Base-by-base conservation (phyloP, 1,140 invertebrate genomes). In the Drosophila triauraria region DNA sequence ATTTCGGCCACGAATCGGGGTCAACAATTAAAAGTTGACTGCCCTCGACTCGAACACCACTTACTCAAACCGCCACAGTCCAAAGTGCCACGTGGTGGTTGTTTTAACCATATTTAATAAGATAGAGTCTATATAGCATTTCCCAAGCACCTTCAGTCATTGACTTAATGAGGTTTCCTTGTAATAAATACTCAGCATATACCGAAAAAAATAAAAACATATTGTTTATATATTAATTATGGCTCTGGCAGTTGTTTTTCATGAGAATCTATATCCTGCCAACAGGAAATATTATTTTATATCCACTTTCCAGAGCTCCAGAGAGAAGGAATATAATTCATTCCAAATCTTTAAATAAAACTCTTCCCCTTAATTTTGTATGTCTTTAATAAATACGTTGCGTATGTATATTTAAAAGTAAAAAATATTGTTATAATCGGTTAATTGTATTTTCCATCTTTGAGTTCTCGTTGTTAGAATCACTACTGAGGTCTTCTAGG, bases 341-440 rank as follows among this genome's bases (percentile, higher is more conserved):
- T 38, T 40, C 38, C 9, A 53, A 38, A 54, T 8, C 13, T 6
- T 13, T 4, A n/a, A 62, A 54, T 62, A 15, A 60, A 32, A 60
- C 1, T 0, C 1, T 2, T 32, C 25, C 0, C 17, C 13, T 7
- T 25, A 2, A 10, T 42, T 51, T 40, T 50, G 30, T 60, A 20
- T 68, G 43, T 78, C 27, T 82, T 70, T 86, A 82, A 78, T 86
- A 86, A 86, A 86, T 86, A 86, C 82, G 69, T 86, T 50, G 54
- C 75, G 82, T 86, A 87, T 79, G 82, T 86, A 87, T 79, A 72
- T 86, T 86, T 86, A 71, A 86, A 62, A 56, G 63, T 83, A 74
- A 74, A 84, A 77, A 82, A 78, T 84, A 71, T 59, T 59, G 48
- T 61, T 68, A 72, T 71, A 67, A 72, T 70, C 47, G 61, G 25